These are phyloP conservation scores for Drosophila kepulauana DNA, from an alignment of 1,140 invertebrate species.

Conservation along the genomic window DNA sequence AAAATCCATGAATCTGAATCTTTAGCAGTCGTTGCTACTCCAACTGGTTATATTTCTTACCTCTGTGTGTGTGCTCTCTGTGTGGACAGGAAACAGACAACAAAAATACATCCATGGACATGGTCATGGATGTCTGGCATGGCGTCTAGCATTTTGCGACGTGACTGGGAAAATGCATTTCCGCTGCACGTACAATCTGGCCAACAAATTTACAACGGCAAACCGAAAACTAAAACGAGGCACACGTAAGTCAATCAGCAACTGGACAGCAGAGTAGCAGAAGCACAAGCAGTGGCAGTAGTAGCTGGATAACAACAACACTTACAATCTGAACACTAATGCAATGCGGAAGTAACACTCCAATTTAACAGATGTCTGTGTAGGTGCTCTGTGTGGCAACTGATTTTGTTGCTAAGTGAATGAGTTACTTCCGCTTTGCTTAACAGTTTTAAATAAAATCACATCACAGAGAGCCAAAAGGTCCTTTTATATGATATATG, in stretches of 20 bases:
- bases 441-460: conserved; percentile 80
- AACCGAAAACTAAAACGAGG: conserved; percentile 73
- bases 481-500: background rate
- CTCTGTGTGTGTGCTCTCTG: conserved; percentile 23
- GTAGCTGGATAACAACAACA: conserved; percentile 21
- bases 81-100: conserved; percentile 21
- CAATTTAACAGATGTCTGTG: conserved; percentile 55
- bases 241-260: conserved; percentile 80
- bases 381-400: conserved; percentile 41
- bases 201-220: conserved; percentile 61
- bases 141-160: conserved; percentile 57
- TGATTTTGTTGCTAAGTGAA: conserved; percentile 81
- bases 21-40: conserved; percentile 48
- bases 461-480: conserved; percentile 39
- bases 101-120: conserved; percentile 19
- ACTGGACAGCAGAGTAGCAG: conserved; percentile 49
- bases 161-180: conserved; percentile 82
- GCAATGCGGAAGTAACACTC: conserved; percentile 81
- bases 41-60: conserved; percentile 62
- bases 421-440: conserved; percentile 78
- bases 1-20: conserved; percentile 47
- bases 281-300: background rate
- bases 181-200: conserved; percentile 70
- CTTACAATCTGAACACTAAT: conserved; percentile 70
- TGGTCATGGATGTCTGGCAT: conserved; percentile 33